Base-by-base conservation (phyloP, 2,113 vertebrate genomes). In the Ptilonorhynchus violaceus region DNA sequence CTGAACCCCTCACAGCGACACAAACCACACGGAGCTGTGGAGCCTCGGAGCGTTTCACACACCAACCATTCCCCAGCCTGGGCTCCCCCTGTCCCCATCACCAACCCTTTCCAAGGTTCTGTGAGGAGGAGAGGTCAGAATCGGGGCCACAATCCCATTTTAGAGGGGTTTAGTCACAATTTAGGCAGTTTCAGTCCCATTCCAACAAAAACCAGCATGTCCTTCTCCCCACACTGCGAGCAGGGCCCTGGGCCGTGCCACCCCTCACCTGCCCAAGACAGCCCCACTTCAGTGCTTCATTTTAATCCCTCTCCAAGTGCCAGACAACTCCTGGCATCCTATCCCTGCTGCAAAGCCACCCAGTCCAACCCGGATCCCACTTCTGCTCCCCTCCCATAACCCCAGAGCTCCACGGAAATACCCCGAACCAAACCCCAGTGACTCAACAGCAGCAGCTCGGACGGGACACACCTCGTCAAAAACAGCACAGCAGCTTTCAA, bases 391-490 rank as follows among this genome's bases (percentile, higher is more conserved):
- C 15, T 41, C 58, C n/a, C 3, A 1, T 2, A 74, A 39, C 24
- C 62, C 67, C 27, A 4, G n/a, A 73, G 15, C 25, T 44, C 10
- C 70, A 24, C 0, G 0, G 78, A 20, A n/a, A 11, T 3, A 28
- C 50, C 33, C 70, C 58, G 50, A 77, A 76, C 18, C 59, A 89
- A 74, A 52, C 44, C 33, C 44, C 2, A 0, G 22, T 0, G 4
- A 27, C 49, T 35, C 37, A 7, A 7, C 22, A 44, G 55, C 85
- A 15, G 24, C 68, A 67, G 79, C 56, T 8, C 7, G 60, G 33
- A 53, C 1, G 13, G 16, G 30, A 47, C 37, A 74, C 5, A 13
- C 31, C 22, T 35, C 2, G 27, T 3, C n/a, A 17, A 44, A 60
- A 82, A 9, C 20, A 59, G 41, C 33, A 27, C 6, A 21, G n/a